Evolutionary conservation across 2,888 invertebrate species (phyloP).

Genomic region (Atherix ibis): DNA sequence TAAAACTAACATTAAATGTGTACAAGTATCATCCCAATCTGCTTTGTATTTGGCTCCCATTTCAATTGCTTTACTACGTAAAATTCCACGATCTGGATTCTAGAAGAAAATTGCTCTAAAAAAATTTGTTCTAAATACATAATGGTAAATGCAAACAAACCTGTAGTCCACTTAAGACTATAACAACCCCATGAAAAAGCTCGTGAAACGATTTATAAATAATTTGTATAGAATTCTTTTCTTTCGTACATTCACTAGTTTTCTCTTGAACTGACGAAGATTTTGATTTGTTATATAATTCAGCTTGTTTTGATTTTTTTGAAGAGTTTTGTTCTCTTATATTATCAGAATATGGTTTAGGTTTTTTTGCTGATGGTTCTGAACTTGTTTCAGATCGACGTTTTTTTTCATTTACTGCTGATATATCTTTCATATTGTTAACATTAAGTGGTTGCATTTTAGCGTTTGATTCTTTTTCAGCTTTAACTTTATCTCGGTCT

Average conservation of each 20-base stretch:
- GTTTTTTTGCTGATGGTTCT: background rate
- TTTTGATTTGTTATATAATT: too few species aligned
- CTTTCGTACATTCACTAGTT: too few species aligned
- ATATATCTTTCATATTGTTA: background rate
- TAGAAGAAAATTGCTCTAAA: slow-evolving; percentile 23
- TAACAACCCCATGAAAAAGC: slow-evolving; percentile 48
- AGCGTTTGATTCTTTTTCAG: slow-evolving; percentile 18
- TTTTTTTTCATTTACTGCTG: background rate
- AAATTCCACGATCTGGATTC: slow-evolving; percentile 56
- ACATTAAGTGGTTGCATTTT: too few species aligned
- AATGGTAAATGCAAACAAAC: too few species aligned
- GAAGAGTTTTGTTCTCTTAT: background rate
- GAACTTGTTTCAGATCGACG: background rate
- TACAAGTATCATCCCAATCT: slow-evolving; percentile 61
- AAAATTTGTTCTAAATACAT: background rate
- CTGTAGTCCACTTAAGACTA: slow-evolving; percentile 72
- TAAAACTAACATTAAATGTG: slow-evolving; percentile 61
- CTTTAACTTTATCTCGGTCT: slow-evolving; percentile 18
- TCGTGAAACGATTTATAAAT: slow-evolving; percentile 38
- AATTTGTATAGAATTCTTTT: too few species aligned
- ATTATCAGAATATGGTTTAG: background rate
- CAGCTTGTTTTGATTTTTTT: background rate
- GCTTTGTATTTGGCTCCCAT: slow-evolving; percentile 67
- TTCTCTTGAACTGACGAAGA: too few species aligned
- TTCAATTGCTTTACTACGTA: slow-evolving; percentile 50